phyloP scores from a whole-genome alignment of 2,888 invertebrate species.

The Parnassius glacialis region DNA sequence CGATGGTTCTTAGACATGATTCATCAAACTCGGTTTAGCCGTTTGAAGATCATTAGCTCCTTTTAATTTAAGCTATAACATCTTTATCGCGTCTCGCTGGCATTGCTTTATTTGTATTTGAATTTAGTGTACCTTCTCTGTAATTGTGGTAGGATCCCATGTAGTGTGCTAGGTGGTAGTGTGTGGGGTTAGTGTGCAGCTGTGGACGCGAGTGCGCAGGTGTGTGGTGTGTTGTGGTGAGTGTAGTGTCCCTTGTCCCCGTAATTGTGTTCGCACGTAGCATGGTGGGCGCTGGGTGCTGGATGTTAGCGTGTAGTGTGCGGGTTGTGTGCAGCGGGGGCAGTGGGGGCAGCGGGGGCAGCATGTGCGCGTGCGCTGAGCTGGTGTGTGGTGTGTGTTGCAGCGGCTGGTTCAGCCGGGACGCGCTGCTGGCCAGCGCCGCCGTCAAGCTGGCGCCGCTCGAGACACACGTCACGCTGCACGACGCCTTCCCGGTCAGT shows the following conservation, averaged over 20 bases:
- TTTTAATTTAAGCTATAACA: too few relatives aligned
- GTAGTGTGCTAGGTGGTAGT: too few relatives aligned
- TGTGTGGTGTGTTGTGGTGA: neutral
- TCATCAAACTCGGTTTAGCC: too few relatives aligned
- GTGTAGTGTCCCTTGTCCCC: too few relatives aligned
- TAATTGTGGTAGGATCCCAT: too few relatives aligned
- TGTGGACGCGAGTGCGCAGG: neutral
- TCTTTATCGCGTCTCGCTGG: too few relatives aligned
- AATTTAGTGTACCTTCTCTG: too few relatives aligned
- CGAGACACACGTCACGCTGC: slow-evolving; percentile 92
- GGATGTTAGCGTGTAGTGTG: slow-evolving; percentile 29
- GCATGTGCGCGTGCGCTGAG: slow-evolving; percentile 33
- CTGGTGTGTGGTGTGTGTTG: slow-evolving; percentile 77
- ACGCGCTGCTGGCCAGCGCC: slow-evolving; percentile 90
- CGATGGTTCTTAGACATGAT: too few relatives aligned
- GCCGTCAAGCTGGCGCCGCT: slow-evolving; percentile 93
- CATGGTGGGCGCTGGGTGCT: slow-evolving; percentile 29
- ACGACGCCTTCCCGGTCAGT: slow-evolving; percentile 96
- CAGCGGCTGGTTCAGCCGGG: slow-evolving; percentile 96
- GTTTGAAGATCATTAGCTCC: too few relatives aligned
- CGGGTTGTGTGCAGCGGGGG: slow-evolving; percentile 29
- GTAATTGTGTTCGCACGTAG: too few relatives aligned
- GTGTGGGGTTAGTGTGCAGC: neutral
- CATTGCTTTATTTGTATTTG: too few relatives aligned
- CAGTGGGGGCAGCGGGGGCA: slow-evolving; percentile 31